These are phyloP conservation scores for Cyclophora punctaria DNA, from an alignment of 2,888 invertebrate genomes.

Conservation along the genomic window DNA sequence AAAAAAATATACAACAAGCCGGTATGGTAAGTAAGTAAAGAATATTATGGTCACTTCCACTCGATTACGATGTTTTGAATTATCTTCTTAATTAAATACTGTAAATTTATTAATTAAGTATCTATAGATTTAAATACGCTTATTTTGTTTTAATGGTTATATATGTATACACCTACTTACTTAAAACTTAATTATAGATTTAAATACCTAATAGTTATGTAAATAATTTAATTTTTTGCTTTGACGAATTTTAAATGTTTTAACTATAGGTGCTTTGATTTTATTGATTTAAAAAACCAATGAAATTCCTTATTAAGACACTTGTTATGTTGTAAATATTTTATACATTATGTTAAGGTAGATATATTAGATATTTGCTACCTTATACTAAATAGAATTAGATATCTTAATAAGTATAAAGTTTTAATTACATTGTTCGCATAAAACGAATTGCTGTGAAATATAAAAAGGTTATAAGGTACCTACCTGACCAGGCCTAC, in stretches of 20 bases:
- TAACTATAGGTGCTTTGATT: conserved; percentile 19
- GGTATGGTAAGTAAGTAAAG: conserved; percentile 31
- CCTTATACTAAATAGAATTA: conserved; percentile 6
- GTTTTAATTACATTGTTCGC: conserved; percentile 13
- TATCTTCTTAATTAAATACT: conserved; percentile 14
- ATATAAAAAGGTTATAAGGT: neutral
- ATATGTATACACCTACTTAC: conserved; percentile 4
- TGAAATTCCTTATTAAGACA: conserved; percentile 18
- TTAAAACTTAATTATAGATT: no score
- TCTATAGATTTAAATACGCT: conserved; percentile 16
- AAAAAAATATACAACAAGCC: conserved; percentile 56
- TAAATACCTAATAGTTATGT: no score
- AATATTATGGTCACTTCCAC: conserved; percentile 34
- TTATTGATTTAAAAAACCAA: conserved; percentile 19
- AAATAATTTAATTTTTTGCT: conserved; percentile 5
- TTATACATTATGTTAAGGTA: conserved; percentile 11
- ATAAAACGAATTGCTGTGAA: conserved; percentile 13
- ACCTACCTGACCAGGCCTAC: no score
- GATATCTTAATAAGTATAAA: conserved; percentile 2
- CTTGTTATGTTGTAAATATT: conserved; percentile 41
- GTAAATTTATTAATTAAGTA: conserved; percentile 17
- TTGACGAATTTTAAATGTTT: conserved; percentile 8
- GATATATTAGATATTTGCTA: conserved; percentile 25
- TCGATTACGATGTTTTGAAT: conserved; percentile 29
- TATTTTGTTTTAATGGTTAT: conserved; percentile 13